These are phyloP conservation scores for Brachionus koreanus DNA, from an alignment of 1,140 invertebrate species.

Conservation along the genomic window DNA sequence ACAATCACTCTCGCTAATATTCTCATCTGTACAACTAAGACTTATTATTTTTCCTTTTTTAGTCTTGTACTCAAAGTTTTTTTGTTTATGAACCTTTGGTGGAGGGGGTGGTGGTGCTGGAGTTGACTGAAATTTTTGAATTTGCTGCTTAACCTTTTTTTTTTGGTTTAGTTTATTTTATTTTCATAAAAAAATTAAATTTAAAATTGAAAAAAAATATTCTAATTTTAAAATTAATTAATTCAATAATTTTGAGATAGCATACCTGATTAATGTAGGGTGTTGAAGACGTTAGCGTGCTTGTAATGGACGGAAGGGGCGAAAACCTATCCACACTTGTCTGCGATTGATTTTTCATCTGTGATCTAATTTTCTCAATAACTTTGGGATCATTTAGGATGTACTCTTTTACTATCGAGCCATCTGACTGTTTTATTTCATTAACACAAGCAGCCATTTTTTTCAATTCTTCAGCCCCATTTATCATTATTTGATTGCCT, in stretches of 20 bases:
- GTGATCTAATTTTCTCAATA: neutral
- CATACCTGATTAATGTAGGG: neutral
- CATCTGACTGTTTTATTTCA: constrained; percentile 41
- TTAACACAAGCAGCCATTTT: constrained; percentile 43
- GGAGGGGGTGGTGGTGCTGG: neutral
- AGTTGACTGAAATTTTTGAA: constrained; percentile 16
- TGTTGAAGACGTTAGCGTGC: neutral
- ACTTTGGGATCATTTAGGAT: constrained; percentile 40
- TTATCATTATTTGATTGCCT: constrained; percentile 32
- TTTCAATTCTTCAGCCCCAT: constrained; percentile 28
- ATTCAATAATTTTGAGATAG: too few species aligned
- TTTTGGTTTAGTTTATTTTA: neutral
- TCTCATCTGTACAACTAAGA: neutral
- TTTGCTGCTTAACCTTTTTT: neutral
- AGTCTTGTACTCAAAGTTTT: constrained; percentile 8
- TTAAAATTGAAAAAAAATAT: too few species aligned
- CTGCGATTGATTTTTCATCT: neutral
- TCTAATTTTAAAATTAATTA: too few species aligned
- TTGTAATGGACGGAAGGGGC: neutral
- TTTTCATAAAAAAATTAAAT: too few species aligned
- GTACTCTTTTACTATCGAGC: constrained; percentile 34
- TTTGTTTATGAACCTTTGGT: neutral
- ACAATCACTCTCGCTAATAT: neutral
- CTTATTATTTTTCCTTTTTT: neutral
- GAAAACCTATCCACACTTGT: neutral